A percentile compares a stretch with the other conserved stretches of the same genome.
These are phyloP conservation scores for Myopa tessellatipennis DNA, from an alignment of 2,888 invertebrate species.

Conservation along the genomic window DNA sequence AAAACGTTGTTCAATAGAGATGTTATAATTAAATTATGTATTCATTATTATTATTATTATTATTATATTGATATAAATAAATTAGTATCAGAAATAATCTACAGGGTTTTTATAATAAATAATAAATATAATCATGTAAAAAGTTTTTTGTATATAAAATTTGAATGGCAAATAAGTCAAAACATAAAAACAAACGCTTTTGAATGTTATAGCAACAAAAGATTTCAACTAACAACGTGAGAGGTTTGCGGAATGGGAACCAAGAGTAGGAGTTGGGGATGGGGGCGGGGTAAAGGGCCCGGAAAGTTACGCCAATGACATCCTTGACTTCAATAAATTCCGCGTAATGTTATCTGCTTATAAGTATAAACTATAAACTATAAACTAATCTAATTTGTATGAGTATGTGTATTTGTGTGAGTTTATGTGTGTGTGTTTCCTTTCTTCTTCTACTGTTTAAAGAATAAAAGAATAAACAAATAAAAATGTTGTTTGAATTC, in stretches of 20 bases:
- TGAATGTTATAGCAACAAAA: not conserved
- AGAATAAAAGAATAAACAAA: not conserved
- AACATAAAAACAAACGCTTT: no score
- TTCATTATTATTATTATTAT: no score
- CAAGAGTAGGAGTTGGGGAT: not conserved
- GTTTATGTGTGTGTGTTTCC: not conserved
- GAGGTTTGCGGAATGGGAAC: not conserved
- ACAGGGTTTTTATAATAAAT: no score
- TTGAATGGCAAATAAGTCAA: no score
- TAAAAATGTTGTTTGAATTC: not conserved
- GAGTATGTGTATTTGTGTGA: not conserved
- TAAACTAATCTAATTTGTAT: not conserved
- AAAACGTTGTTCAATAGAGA: no score
- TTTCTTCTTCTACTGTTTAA: no score
- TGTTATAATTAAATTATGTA: no score
- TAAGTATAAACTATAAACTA: not conserved
- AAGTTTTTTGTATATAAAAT: no score
- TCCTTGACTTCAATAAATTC: conserved; percentile 65
- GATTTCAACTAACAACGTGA: no score
- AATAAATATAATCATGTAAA: no score
- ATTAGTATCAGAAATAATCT: no score
- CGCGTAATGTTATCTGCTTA: conserved; percentile 49
- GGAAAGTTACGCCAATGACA: conserved; percentile 56
- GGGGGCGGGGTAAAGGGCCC: not conserved
- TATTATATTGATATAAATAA: no score